Evolutionary conservation across 2,797 vertebrate genomes (phyloP), one percentile per base, ranked within the genome.

Genomic region (Pseudomugil gertrudae): DNA sequence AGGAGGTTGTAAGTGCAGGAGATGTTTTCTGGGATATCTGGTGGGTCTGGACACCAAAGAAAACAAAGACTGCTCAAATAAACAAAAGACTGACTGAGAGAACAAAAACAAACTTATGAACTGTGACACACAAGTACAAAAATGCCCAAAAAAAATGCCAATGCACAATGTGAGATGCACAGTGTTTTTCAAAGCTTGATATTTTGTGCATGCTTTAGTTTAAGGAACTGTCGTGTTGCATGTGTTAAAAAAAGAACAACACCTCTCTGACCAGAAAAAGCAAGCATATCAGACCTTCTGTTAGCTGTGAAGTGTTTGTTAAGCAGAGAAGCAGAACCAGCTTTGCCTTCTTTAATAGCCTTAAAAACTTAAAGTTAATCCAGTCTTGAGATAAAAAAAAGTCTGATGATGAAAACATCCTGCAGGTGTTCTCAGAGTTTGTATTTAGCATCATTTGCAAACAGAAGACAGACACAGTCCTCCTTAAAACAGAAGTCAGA

Each of bases 21-120:
- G 35, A 97, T 40, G 1, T 93, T 94, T 78, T 75, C 84, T 10
- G 96, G 96, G 24, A 24, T 48, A 0, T 94, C 95, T 38, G 96
- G 97, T 64, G 86, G 84, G 45, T 92, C 98, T 99, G 81, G 61
- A 80, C 80, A 35, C 58, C 17, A 70, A 79, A 63, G 9, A 23
- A 55, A 19, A 66, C 3, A 38, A 45, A 59, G 6, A 74, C 36
- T 6, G 8, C 7, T 40, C 36, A 57, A 43, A 27, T 27, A 40
- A 19, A 10, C 19, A 2, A 43, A 43, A 43, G 17, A 43, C 40
- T 40, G 15, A 40, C 36, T 40, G 36, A 40, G 15, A 17, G 4
- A 40, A 17, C 15, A 17, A 40, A 40, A 40, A 40, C 13, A 40
- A 40, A 14, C 5, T 30, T 30, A 3, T 30, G 29, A 30, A n/a